These are phyloP conservation scores for Excalfactoria chinensis DNA, from an alignment of 2,113 vertebrate genomes.

Conservation along the genomic window DNA sequence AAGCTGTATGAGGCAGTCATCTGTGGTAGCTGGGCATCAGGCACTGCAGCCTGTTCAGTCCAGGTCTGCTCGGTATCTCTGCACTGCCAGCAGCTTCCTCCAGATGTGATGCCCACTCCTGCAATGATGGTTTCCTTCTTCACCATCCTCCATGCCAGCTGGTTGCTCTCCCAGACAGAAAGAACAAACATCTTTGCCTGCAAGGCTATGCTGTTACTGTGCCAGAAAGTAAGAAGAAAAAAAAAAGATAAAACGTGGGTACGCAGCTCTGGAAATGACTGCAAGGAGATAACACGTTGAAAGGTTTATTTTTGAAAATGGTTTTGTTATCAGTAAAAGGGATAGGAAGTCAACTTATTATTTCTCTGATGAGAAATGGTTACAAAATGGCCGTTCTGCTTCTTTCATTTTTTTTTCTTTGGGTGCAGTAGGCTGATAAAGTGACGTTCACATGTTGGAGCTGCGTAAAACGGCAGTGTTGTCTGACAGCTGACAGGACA, in stretches of 20 bases:
- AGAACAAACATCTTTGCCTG: not conserved
- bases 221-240: not conserved
- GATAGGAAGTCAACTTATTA: not conserved
- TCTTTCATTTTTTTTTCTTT: not conserved
- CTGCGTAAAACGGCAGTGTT: not conserved
- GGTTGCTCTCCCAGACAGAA: not conserved
- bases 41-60: not conserved
- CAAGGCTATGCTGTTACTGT: not conserved
- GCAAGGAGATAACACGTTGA: not conserved
- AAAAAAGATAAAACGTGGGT: not conserved
- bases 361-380: not conserved
- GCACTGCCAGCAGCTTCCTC: not conserved
- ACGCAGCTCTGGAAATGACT: conserved; percentile 14
- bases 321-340: not conserved
- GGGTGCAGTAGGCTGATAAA: not conserved
- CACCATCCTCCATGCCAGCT: not conserved
- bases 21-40: not conserved
- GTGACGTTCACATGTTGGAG: rapidly evolving
- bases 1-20: not conserved
- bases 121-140: not conserved
- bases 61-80: not conserved
- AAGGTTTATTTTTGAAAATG: conserved; percentile 17
- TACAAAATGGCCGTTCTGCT: conserved; percentile 31
- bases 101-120: not conserved
- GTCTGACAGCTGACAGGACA: not conserved